Percentiles rank a stretch among this genome's conserved stretches.
These are phyloP conservation scores for Drosophila mayaguana DNA, from an alignment of 2,888 invertebrate genomes.

Conservation along the genomic window DNA sequence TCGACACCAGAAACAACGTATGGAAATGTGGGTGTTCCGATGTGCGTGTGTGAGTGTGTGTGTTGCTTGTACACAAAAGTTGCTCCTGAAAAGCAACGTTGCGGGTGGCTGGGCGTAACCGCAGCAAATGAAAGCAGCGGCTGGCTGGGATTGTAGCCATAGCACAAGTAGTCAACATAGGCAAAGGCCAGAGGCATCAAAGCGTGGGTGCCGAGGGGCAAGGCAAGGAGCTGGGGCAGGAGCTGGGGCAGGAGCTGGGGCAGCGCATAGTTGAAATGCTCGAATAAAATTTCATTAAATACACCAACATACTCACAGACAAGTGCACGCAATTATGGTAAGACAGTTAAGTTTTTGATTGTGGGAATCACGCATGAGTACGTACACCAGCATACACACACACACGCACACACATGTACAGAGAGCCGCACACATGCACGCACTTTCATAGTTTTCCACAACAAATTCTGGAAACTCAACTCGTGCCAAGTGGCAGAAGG, in stretches of 20 bases:
- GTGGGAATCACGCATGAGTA: conserved; percentile 81
- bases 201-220: neutral
- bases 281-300: conserved; percentile 82
- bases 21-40: conserved; percentile 64
- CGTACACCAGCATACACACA: conserved; percentile 60
- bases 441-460: conserved; percentile 46
- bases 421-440: conserved; percentile 5
- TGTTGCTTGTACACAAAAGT: conserved; percentile 66
- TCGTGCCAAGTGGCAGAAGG: conserved; percentile 62
- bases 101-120: conserved; percentile 40
- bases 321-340: conserved; percentile 82
- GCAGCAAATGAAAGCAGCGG: conserved; percentile 64
- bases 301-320: conserved; percentile 69
- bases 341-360: conserved; percentile 82
- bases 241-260: neutral
- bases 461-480: conserved; percentile 72
- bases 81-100: conserved; percentile 51
- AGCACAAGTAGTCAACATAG: conserved; percentile 2
- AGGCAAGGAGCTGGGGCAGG: neutral
- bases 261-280: conserved; percentile 57
- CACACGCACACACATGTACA: neutral
- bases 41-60: conserved; percentile 5
- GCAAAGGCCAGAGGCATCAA: conserved; percentile 16
- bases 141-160: conserved; percentile 42
- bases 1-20: conserved; percentile 53